Evolutionary conservation across 2,113 vertebrate genomes (phyloP).

Genomic region (Mohoua ochrocephala): DNA sequence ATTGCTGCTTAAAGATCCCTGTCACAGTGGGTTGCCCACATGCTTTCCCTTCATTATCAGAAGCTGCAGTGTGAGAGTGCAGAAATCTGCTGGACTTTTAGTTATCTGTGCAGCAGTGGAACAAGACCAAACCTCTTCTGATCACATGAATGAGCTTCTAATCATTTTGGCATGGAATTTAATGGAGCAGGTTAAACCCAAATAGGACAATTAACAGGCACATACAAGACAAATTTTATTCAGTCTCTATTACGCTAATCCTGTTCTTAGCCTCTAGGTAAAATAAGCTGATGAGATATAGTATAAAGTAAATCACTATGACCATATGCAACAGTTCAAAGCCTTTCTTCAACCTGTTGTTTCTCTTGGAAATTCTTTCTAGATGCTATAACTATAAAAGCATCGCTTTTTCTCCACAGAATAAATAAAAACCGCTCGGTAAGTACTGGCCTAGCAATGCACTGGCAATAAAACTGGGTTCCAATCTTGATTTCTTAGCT

Average conservation of each 20-base stretch:
- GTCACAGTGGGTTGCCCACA: not conserved
- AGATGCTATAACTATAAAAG: not conserved
- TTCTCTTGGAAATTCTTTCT: not conserved
- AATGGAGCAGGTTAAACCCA: not conserved
- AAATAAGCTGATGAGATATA: not conserved
- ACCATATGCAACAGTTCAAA: not conserved
- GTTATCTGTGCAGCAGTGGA: not conserved
- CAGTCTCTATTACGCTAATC: not conserved
- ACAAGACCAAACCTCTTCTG: not conserved
- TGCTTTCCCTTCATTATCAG: not conserved
- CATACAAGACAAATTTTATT: not conserved
- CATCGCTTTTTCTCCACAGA: not conserved
- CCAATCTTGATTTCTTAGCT: not conserved
- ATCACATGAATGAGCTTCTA: not conserved
- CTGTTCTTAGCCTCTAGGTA: not conserved
- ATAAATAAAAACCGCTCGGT: not conserved
- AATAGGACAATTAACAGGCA: not conserved
- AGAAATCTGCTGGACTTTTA: not conserved
- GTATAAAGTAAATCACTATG: not conserved
- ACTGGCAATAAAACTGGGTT: not conserved
- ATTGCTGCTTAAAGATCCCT: not conserved
- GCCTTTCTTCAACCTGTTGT: not conserved
- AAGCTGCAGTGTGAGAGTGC: rapidly evolving
- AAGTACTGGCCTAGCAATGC: not conserved
- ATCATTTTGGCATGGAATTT: not conserved